Percentiles rank a stretch among this genome's conserved stretches.
These are phyloP conservation scores for Notarius lentiginosus DNA, from an alignment of 2,113 vertebrate species.

Conservation along the genomic window DNA sequence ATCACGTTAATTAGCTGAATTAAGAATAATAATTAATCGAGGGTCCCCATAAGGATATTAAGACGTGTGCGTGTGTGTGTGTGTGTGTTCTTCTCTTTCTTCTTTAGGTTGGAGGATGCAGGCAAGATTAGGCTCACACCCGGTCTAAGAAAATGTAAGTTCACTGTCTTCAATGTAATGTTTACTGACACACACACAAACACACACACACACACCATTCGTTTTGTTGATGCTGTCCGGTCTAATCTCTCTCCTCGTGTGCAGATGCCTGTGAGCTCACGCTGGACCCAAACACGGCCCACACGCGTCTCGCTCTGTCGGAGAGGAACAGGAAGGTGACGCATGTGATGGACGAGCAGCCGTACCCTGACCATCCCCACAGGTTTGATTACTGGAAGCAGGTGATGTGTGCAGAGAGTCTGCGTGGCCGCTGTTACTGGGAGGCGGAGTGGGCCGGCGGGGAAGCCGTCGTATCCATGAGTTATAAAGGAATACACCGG, in stretches of 20 bases:
- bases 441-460: constrained; percentile 28
- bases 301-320: constrained; percentile 21
- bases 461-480: constrained; percentile 14
- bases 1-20: not conserved
- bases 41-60: not conserved
- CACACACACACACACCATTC: not conserved
- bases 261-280: constrained; percentile 20
- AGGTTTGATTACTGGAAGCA: constrained; percentile 27
- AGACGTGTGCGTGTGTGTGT: not conserved
- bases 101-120: constrained; percentile 7
- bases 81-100: not conserved
- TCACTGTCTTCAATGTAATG: not conserved
- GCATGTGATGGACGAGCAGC: not conserved
- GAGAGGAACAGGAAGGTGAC: constrained; percentile 21
- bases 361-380: constrained; percentile 19
- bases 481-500: constrained; percentile 31
- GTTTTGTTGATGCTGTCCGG: not conserved
- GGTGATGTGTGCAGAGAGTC: constrained; percentile 19
- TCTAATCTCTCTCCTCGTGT: not conserved
- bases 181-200: not conserved
- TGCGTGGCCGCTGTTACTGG: constrained; percentile 19
- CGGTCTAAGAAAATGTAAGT: constrained; percentile 30
- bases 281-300: constrained; percentile 25
- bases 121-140: not conserved
- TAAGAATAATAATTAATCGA: not conserved